Evolutionary conservation across 1,140 invertebrate species (phyloP).

Genomic region (Stegodyphus dumicola): DNA sequence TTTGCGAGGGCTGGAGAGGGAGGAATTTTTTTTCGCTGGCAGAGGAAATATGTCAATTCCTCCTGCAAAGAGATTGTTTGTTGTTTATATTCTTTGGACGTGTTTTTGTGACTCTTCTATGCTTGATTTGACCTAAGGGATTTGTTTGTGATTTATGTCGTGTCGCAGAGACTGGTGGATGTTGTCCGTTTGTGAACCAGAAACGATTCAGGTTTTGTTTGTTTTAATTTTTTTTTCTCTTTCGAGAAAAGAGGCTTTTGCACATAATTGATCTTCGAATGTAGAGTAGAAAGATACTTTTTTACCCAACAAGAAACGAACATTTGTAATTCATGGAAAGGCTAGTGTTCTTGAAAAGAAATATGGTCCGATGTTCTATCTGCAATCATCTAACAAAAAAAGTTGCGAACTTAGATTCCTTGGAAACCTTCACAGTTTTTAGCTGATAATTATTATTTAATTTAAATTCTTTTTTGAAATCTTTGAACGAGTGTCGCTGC

Average conservation of each 20-base stretch:
- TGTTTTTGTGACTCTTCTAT: not conserved
- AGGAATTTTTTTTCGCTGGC: not conserved
- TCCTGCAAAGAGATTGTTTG: not conserved
- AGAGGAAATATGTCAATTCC: not conserved
- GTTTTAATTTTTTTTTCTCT: not conserved
- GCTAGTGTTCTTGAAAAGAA: too few species aligned
- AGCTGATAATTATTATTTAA: too few species aligned
- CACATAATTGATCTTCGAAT: constrained; percentile 8
- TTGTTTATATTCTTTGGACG: not conserved
- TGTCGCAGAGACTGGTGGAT: constrained; percentile 1
- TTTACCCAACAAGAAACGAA: too few species aligned
- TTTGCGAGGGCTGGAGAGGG: not conserved
- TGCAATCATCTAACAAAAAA: too few species aligned
- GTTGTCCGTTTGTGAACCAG: not conserved
- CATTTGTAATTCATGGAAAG: too few species aligned
- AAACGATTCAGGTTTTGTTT: constrained; percentile 3
- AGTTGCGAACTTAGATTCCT: too few species aligned
- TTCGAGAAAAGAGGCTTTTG: not conserved
- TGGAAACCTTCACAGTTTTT: too few species aligned
- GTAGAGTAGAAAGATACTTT: not conserved
- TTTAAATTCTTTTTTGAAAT: too few species aligned
- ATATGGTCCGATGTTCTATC: too few species aligned
- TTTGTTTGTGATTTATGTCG: not conserved
- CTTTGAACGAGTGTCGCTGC: too few species aligned
- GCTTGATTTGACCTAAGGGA: not conserved